Evolutionary conservation across 1,140 invertebrate species (phyloP), one percentile per base, ranked within the genome.

Genomic region (Trichoplusia ni): DNA sequence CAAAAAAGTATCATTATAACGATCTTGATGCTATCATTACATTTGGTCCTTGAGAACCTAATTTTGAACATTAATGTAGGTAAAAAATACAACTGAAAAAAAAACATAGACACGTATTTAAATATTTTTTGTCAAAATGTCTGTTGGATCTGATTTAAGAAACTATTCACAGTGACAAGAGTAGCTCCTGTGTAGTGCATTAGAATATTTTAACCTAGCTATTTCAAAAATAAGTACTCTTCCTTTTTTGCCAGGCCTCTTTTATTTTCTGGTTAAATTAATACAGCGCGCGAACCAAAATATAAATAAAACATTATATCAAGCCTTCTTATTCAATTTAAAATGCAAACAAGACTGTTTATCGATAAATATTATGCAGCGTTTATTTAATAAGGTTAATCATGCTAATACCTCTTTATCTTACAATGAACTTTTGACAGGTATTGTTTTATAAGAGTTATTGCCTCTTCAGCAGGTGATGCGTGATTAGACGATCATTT

Each of bases 1-100:
- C 35, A 56, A 58, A 58, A 58, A 25, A 14, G 14, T 40, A 29
- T 58, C 53, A 58, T 58, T 58, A 58, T 58, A 42, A 40, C 37
- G 53, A 58, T 58, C 53, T 58, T 58, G 4, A 58, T 38, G 23
- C 42, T 58, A 58, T 58, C 35, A 29, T 58, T 58, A 42, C 25
- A 38, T 58, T 58, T 27, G 2, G 37, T 29, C 53, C 37, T 58
- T 58, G 53, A n/a, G 21, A 23, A 42, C 42, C 11, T 37, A 29
- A 58, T 40, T 58, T 6, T 25, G 18, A 11, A 58, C 35, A 13
- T 7, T 51, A 35, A 49, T 31, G 9, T 49, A 7, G 18, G 6
- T 21, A 51, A 51, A 51, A 35, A 51, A 35, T 11, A 3, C 7
- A 3, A 35, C 14, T 18, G 8, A 13, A 21, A 13, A 31, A n/a